Evolutionary conservation across 2,113 vertebrate genomes (phyloP).

Genomic region (Struthio camelus): DNA sequence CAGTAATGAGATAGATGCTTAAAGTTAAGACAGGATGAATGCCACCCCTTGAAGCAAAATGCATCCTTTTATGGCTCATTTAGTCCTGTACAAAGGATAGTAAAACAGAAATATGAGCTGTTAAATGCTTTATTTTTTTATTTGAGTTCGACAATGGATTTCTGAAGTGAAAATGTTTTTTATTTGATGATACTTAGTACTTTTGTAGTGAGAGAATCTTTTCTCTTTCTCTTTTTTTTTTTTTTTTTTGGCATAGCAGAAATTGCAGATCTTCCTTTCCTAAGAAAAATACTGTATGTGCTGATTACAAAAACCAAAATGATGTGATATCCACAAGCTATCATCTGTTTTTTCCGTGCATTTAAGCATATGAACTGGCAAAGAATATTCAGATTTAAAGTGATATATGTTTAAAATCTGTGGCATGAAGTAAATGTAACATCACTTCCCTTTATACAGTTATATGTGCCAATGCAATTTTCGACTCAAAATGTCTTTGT

Average conservation of each 20-base stretch:
- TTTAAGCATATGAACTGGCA: not conserved
- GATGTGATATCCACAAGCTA: not conserved
- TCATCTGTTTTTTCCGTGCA: not conserved
- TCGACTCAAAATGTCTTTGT: not conserved
- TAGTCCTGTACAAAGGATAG: not conserved
- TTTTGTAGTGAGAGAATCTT: not conserved
- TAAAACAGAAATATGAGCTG: not conserved
- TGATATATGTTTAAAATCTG: not conserved
- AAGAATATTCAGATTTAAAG: not conserved
- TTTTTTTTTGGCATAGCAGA: not conserved
- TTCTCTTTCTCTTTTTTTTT: too few relatives aligned
- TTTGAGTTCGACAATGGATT: not conserved
- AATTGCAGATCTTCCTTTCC: not conserved
- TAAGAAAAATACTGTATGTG: not conserved
- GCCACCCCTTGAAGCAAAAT: not conserved
- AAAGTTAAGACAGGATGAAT: conserved; percentile 8
- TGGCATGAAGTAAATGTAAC: not conserved
- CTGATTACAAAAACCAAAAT: not conserved
- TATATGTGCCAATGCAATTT: not conserved
- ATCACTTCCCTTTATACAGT: not conserved
- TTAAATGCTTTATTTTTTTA: not conserved
- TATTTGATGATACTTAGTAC: not conserved
- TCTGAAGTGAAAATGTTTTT: not conserved
- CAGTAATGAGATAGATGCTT: not conserved
- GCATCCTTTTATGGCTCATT: not conserved